phyloP scores from a whole-genome alignment of 2,888 invertebrate genomes.

The Lepidochitona cinerea region DNA sequence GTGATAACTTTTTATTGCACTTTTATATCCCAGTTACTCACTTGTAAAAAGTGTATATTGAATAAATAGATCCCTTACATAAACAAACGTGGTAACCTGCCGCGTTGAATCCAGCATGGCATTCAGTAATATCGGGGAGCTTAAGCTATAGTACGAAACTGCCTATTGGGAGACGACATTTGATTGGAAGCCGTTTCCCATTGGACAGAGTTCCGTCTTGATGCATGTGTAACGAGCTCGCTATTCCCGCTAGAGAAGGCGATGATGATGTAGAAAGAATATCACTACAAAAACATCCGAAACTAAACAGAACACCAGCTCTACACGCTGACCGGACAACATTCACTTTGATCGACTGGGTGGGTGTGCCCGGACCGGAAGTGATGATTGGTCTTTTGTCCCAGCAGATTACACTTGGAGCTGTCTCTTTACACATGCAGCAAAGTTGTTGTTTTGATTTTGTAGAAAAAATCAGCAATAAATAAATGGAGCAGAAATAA shows the following conservation, averaged over 20 bases:
- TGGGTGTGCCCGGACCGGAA: neutral
- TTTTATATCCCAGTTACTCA: neutral
- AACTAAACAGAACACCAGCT: neutral
- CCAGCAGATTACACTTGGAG: neutral
- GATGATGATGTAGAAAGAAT: neutral
- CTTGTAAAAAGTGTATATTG: slow-evolving; percentile 1
- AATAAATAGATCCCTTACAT: slow-evolving; percentile 4
- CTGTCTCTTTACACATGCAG: slow-evolving; percentile 1
- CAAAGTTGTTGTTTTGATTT: neutral
- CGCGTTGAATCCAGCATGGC: neutral
- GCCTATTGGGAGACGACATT: too few relatives aligned
- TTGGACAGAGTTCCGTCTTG: neutral
- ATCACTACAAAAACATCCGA: neutral
- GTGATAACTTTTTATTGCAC: neutral
- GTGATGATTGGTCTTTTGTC: neutral
- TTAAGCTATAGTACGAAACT: too few relatives aligned
- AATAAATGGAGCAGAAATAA: slow-evolving; percentile 2
- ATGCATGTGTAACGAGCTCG: neutral
- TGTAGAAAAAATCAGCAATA: neutral
- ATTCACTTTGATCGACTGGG: neutral
- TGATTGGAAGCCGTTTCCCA: neutral
- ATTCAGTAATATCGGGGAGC: neutral
- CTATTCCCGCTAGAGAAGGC: neutral
- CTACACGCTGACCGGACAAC: neutral
- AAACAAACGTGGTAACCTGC: neutral